Evolutionary conservation across 2,797 vertebrate genomes (phyloP), one percentile per base, ranked within the genome.

Genomic region (Hoplostethus atlanticus): DNA sequence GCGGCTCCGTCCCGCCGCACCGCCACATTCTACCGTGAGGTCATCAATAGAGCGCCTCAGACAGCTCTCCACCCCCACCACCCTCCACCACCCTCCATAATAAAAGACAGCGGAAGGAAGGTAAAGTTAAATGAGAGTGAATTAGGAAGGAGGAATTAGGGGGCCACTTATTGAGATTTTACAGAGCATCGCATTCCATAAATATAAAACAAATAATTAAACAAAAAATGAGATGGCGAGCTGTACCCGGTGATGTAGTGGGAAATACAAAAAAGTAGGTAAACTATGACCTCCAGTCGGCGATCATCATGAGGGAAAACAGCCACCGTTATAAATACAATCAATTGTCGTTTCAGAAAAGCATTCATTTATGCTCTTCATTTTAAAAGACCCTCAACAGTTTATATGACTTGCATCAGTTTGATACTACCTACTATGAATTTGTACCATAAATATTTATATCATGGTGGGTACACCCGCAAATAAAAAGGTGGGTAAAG

Each of bases 1-100:
- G 93, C 87, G 80, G 73, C 79, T 86, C 88, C 92, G 95, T 92
- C 92, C 90, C 91, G 91, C 95, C 92, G 92, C 95, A 93, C 93
- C 3, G 92, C 91, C 94, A 90, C 96, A 94, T 84, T 92, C 89
- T 93, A 89, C 93, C 93, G 95, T 97, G 96, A 97, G 96, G 96
- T 97, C 97, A 97, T 92, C 96, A 92, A 86, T 90, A 81, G 93
- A 91, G 85, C 89, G 80, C 89, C 91, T 84, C 90, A 89, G 90
- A 92, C 91, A 89, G 87, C 73, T 85, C 90, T 80, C 91, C 92
- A 71, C 88, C 93, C 63, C 76, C 79, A 25, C 71, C 71, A 54
- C 66, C 53, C 28, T 28, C 55, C 57, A 81, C 81, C 91, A 92
- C 89, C 92, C 91, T 87, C 89, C 91, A 89, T 88, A 84, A 93